A percentile compares a stretch with the other conserved stretches of the same genome.
phyloP scores from a whole-genome alignment of 1,140 invertebrate species.

The Oedothorax gibbosus region DNA sequence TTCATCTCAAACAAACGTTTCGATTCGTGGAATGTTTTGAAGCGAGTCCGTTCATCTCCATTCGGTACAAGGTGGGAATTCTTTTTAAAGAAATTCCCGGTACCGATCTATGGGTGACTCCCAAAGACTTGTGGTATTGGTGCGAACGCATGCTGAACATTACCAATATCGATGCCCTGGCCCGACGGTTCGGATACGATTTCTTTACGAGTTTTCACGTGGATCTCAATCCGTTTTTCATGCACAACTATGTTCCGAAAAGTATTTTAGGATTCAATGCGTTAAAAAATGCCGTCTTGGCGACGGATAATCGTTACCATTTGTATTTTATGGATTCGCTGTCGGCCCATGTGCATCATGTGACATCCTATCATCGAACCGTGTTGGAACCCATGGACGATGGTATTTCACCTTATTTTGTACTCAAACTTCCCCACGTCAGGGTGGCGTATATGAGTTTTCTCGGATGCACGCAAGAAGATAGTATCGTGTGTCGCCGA shows the following conservation, averaged over 20 bases:
- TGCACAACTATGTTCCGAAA: conserved; percentile 1
- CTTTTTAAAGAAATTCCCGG: neutral
- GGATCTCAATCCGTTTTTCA: conserved; percentile 13
- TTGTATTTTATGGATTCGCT: conserved; percentile 29
- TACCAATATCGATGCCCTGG: neutral
- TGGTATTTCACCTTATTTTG: conserved; percentile 6
- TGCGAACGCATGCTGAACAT: neutral
- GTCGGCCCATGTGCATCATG: neutral
- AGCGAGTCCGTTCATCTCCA: neutral
- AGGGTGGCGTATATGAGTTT: conserved; percentile 28
- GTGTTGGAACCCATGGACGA: neutral
- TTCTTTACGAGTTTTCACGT: neutral
- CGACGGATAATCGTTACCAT: neutral
- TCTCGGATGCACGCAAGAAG: conserved; percentile 30
- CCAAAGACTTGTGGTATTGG: neutral
- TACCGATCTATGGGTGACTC: neutral
- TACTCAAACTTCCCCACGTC: neutral
- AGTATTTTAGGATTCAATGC: conserved; percentile 1
- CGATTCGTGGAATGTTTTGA: neutral
- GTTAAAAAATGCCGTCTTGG: conserved; percentile 33
- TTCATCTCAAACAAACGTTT: neutral
- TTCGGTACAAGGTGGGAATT: conserved; percentile 7
- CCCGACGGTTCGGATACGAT: neutral
- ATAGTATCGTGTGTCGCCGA: neutral
- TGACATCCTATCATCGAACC: neutral